Evolutionary conservation across 2,888 invertebrate species (phyloP).

Genomic region (Octonoba sinensis): DNA sequence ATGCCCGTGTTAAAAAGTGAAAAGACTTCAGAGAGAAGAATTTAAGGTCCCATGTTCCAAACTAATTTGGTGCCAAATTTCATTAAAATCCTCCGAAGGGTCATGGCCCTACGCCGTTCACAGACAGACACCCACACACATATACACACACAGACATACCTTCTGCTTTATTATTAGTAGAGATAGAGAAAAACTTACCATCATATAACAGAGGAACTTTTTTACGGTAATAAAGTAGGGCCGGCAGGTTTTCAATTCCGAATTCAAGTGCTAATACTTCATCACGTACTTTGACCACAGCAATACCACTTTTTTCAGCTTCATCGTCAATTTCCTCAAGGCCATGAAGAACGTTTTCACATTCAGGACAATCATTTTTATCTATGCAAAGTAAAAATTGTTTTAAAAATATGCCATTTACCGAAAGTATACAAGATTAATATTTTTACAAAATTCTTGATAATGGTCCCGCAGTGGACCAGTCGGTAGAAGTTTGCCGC

Average conservation of each 20-base stretch:
- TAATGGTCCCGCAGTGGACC: no score
- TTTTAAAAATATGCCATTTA: not conserved
- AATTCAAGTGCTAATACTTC: conserved; percentile 92
- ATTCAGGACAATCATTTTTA: conserved; percentile 92
- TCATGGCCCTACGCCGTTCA: no score
- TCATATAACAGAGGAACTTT: conserved; percentile 95
- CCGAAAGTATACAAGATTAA: no score
- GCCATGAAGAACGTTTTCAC: conserved; percentile 66
- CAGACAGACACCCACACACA: no score
- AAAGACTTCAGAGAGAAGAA: no score
- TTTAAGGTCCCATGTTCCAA: no score
- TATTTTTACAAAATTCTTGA: no score
- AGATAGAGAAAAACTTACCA: conserved; percentile 78
- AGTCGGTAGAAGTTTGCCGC: no score
- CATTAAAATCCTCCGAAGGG: not conserved
- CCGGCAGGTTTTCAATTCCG: conserved; percentile 88
- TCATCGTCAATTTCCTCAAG: conserved; percentile 68
- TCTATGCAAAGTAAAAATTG: conserved; percentile 74
- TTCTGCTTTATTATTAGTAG: no score
- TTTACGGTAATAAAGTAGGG: conserved; percentile 92
- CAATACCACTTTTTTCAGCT: conserved; percentile 66
- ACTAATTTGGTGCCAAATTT: no score
- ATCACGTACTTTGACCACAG: conserved; percentile 83
- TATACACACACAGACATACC: no score
- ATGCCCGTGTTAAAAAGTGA: no score